These are phyloP conservation scores for Julus scanicus DNA, from an alignment of 2,888 invertebrate species.

Conservation along the genomic window DNA sequence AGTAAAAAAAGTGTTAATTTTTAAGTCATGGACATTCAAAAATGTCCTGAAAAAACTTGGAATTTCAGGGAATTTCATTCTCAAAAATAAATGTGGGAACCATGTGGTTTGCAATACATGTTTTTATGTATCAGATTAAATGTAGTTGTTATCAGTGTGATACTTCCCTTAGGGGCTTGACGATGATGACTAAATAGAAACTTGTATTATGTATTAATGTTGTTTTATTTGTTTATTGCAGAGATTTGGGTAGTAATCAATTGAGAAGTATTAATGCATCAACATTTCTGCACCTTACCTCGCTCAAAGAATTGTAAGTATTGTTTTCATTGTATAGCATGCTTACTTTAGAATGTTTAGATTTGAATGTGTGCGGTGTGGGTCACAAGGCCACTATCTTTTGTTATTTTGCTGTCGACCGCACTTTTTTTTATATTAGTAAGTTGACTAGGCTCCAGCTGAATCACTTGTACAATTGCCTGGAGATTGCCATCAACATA, in stretches of 20 bases:
- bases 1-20: too few species aligned
- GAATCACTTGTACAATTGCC: not conserved
- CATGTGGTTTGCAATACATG: too few species aligned
- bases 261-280: slow-evolving; percentile 68
- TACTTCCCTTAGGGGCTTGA: not conserved
- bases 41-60: too few species aligned
- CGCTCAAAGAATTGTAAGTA: slow-evolving; percentile 70
- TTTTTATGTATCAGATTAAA: too few species aligned
- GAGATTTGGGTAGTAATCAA: slow-evolving; percentile 72
- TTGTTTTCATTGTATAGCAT: slow-evolving; percentile 54
- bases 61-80: too few species aligned
- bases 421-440: slow-evolving; percentile 64
- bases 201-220: not conserved
- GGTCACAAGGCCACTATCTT: slow-evolving; percentile 15
- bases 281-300: slow-evolving; percentile 68
- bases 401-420: not conserved
- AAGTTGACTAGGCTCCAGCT: not conserved
- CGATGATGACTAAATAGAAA: not conserved
- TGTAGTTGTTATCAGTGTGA: too few species aligned
- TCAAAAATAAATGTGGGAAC: too few species aligned
- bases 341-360: not conserved
- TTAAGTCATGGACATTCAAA: too few species aligned
- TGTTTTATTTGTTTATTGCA: slow-evolving; percentile 64
- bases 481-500: slow-evolving; percentile 21
- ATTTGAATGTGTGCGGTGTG: not conserved